Base-by-base conservation (phyloP, 2,888 invertebrate species). In the Nephrotoma appendiculata region DNA sequence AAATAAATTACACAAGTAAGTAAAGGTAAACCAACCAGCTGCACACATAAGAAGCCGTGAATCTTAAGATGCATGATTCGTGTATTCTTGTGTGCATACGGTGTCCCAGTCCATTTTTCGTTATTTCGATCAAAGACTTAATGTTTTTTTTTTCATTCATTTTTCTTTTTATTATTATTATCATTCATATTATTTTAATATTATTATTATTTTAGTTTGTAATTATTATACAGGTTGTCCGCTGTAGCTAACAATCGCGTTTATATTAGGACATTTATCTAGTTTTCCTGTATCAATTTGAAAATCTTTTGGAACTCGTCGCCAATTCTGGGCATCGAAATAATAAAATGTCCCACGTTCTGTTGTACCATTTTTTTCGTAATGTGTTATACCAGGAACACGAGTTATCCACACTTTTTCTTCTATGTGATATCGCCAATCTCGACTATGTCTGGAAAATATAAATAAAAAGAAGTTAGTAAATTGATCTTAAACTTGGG, bases 381-480 rank as follows among this genome's bases (percentile, higher is more conserved):
- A 95, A 91, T 98, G 96, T 89, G 96, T 96, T 94, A 98, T 96
- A 89, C 98, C 98, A 89, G 98, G 98, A 90, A 98, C 98, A 92
- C 98, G 96, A 90, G 98, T 99, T 92, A 99, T 98, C 99, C 99
- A 99, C 90, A 99, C 98, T 92, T 98, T 97, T 92, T 99, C 99
- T 92, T 98, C 98, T 94, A 96, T 99, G 92, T 99, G 99, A 94
- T 98, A 99, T 93, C 99, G 95, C 99, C 99, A 99, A 91, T 99
- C 99, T 91, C 99, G 95, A 92, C 95, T 97, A 92, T 99, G 99
- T 92, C 99, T 99, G 91, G 1, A 89, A 88, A 42, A 19, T 89
- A 89, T 88, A 87, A 88, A 86, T 84, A 87, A 88, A 86, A 2
- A 31, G 31, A 31, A 31, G 3, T 31, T 3, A 31, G 31, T 31